Evolutionary conservation across 92 coral and sea anemone species (phyloP), one percentile per base, ranked within the genome.

Genomic region (Ricordea florida): DNA sequence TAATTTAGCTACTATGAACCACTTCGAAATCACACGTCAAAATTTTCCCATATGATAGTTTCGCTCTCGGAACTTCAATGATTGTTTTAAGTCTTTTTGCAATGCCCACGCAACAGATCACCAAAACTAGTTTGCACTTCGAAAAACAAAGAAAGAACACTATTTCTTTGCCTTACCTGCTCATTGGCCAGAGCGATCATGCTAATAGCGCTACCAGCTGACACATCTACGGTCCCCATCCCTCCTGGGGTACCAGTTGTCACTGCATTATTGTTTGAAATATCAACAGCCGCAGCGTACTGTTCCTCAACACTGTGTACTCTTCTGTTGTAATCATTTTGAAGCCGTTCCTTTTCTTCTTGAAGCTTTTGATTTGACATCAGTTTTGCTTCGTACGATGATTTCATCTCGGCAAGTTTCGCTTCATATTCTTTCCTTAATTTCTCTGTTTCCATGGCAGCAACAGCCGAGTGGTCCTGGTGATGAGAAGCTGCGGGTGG

Each of bases 311-410:
- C 87, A n/a, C 80, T 87, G 46, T 77, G 91, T 17, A 94, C 91
- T 76, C 91, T 88, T 20, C 65, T 66, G 63, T 82, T 85, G 66
- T 91, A 94, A 21, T 90, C 94, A 24, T 83, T 84, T 57, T 88
- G 83, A 49, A 94, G 72, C 22, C 73, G 69, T 9, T 89, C 89
- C 85, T 91, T 86, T 63, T 91, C 97, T 6, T 78, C 97, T 42
- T 92, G 92, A 25, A 94, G 90, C 68, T 91, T 86, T 69, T 94
- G 94, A 55, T 91, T 94, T 18, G 97, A 91, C 82, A 90, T 88
- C 45, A 88, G 97, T 74, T 94, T 97, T 37, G 89, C 93, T 66
- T 94, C 94, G 42, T 82, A 91, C 82, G 90, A 72, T 24, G 76
- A 55, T 43, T 92, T 91, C 98, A 94, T 94, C 43, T 91, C 97